phyloP scores from a whole-genome alignment of 2,113 vertebrate species.

The Myrmecophaga tridactyla region DNA sequence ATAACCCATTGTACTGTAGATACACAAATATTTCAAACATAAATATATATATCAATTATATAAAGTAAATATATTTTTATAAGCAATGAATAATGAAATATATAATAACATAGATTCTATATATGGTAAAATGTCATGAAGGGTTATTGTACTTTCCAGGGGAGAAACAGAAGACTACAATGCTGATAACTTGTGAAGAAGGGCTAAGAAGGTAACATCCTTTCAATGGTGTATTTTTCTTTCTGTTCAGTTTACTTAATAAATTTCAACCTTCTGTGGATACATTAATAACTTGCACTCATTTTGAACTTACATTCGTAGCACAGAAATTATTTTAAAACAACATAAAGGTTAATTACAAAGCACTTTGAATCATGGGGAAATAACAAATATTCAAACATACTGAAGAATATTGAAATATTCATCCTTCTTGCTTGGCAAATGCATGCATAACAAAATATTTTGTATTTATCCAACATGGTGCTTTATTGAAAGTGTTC shows the following conservation, averaged over 20 bases:
- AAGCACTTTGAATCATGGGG: neutral
- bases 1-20: neutral
- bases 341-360: neutral
- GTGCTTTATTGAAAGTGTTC: neutral
- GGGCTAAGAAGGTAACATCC: neutral
- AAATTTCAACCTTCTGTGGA: neutral
- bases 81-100: neutral
- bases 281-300: neutral
- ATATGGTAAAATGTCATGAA: neutral
- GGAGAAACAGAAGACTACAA: neutral
- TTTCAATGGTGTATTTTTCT: neutral
- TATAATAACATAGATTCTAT: neutral
- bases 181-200: neutral
- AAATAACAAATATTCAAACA: neutral
- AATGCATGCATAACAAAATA: neutral
- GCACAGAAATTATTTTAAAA: neutral
- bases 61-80: neutral
- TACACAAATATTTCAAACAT: neutral
- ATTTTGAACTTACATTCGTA: neutral
- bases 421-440: neutral
- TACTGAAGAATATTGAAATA: fast-evolving
- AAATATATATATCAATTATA: neutral
- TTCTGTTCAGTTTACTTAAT: neutral
- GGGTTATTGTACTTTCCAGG: neutral
- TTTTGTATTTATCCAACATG: neutral